Evolutionary conservation across 2,888 invertebrate species (phyloP), one percentile per base, ranked within the genome.

Genomic region (Poecilus cupreus): DNA sequence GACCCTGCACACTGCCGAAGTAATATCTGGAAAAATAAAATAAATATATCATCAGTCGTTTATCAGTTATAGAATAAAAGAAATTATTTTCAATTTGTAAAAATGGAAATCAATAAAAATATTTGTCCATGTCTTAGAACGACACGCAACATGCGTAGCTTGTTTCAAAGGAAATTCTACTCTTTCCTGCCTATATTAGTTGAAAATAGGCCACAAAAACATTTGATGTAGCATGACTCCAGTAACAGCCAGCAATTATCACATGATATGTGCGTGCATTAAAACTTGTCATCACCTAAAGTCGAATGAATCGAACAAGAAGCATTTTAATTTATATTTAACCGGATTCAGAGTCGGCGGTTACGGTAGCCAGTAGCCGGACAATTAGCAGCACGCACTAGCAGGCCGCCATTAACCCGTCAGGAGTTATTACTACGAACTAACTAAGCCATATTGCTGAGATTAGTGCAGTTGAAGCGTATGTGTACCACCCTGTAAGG

Each of bases 331-430:
- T 74, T 74, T 74, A 74, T 74, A 74, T 72, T 72, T 74, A 49
- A 74, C 49, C 18, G 37, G 64, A 64, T 64, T 26, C 32, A 37
- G 64, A 51, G 46, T 26, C 60, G 60, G 60, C 32, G 22, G 32
- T 32, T 60, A 32, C 64, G 64, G 64, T 68, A 68, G 64, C 64
- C 64, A 32, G 64, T 68, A 68, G 78, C 64, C 60, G 43, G 22
- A 78, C 78, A 78, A 78, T 78, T 78, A 78, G 57, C 64, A 26
- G 64, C 78, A 78, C 78, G 78, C 78, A 78, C 78, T 57, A 51
- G 37, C 37, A 54, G 39, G 20, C 57, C 60, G 54, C 57, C 32
- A 77, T 77, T 77, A 64, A 39, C 22, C 54, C 78, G 78, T 64
- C 78, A 78, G n/a, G 46, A 78, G 43, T 78, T 78, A 78, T 78